Conservation (phyloP, 2,797 vertebrate genomes). For the Premnoplex brunnescens region DNA sequence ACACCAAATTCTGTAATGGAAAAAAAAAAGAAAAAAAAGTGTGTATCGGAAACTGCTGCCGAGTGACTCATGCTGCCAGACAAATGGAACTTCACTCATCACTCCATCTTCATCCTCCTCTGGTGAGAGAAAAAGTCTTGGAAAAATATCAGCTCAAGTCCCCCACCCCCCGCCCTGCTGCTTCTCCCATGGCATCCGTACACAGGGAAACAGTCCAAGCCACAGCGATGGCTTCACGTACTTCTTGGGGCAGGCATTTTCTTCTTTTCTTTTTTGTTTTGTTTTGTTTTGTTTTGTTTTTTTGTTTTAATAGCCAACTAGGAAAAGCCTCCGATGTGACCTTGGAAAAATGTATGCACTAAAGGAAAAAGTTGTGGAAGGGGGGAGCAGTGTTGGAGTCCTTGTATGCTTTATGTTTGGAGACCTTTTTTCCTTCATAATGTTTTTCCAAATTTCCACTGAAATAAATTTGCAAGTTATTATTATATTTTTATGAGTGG, state of each 20-base stretch:
- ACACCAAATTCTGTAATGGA: conserved; percentile 55
- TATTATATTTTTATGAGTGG: conserved; percentile 18
- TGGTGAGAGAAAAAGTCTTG: conserved; percentile 66
- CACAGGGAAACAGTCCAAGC: conserved; percentile 72
- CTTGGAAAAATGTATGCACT: conserved; percentile 70
- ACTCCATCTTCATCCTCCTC: conserved; percentile 71
- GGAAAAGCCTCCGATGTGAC: conserved; percentile 72
- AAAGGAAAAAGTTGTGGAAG: conserved; percentile 61
- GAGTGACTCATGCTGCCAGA: conserved; percentile 69
- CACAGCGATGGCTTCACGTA: conserved; percentile 66
- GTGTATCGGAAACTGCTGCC: conserved; percentile 67
- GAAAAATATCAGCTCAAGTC: conserved; percentile 58
- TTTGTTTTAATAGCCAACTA: conserved; percentile 70
- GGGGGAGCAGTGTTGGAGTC: background rate
- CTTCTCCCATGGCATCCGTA: conserved; percentile 64
- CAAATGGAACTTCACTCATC: conserved; percentile 76
- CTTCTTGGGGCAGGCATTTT: conserved; percentile 3
- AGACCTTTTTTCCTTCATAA: background rate
- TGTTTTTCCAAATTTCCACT: conserved; percentile 68
- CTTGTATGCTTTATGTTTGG: conserved; percentile 44
- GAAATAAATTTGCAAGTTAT: conserved; percentile 50
- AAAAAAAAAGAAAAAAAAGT: background rate
- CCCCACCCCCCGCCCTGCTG: background rate
- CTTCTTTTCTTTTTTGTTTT: conserved; percentile 37
- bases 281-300: background rate